Evolutionary conservation across 2,888 invertebrate genomes (phyloP).

Genomic region (Portevinia maculata): DNA sequence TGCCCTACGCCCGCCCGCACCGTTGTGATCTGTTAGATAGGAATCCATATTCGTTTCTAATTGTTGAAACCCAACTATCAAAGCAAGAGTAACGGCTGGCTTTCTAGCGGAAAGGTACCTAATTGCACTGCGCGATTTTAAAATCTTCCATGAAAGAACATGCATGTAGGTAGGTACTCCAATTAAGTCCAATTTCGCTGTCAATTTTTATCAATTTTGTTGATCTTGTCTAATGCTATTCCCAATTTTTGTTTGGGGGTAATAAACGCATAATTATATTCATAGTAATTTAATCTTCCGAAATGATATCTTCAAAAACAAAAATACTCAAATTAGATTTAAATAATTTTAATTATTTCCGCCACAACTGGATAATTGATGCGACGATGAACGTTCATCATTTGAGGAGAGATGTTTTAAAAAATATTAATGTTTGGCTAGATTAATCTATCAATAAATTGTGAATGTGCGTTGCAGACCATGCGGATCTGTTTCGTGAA

Average conservation of each 20-base stretch:
- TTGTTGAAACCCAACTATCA: background rate
- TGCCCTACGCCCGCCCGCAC: background rate
- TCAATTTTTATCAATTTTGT: constrained; percentile 56
- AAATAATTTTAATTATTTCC: constrained; percentile 60
- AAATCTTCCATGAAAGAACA: constrained; percentile 20
- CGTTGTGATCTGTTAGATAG: constrained; percentile 16
- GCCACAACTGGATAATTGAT: constrained; percentile 19
- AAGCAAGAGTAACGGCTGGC: background rate
- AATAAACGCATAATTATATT: constrained; percentile 48
- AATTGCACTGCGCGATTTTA: constrained; percentile 48
- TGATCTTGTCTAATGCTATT: constrained; percentile 34
- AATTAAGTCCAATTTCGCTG: constrained; percentile 60
- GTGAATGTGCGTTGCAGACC: too few relatives aligned
- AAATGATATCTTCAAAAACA: constrained; percentile 20
- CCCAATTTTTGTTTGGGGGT: constrained; percentile 1
- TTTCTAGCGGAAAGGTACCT: constrained; percentile 35
- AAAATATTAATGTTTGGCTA: too few relatives aligned
- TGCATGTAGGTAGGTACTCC: constrained; percentile 25
- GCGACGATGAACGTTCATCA: constrained; percentile 15
- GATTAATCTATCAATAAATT: too few relatives aligned
- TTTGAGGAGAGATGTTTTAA: background rate
- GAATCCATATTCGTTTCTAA: constrained; percentile 16
- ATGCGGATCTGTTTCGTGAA: too few relatives aligned
- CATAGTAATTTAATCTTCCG: constrained; percentile 34
- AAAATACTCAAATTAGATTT: constrained; percentile 53